These are phyloP conservation scores for Dreissena polymorpha DNA, from an alignment of 1,140 invertebrate species.

Conservation along the genomic window DNA sequence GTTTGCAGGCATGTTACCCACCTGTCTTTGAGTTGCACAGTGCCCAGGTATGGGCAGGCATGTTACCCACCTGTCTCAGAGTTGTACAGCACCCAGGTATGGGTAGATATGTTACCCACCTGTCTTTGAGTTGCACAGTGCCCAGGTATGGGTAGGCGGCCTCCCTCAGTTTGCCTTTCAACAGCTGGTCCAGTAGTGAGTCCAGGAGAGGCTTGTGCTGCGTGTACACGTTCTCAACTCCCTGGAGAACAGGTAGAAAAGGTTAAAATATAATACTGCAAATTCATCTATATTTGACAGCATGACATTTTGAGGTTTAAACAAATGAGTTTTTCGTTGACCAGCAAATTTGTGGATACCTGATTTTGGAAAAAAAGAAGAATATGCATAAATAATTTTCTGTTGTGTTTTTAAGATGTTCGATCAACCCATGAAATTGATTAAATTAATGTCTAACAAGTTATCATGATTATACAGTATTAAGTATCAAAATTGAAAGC, in stretches of 20 bases:
- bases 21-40: neutral
- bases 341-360: too few species aligned
- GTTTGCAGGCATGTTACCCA: too few species aligned
- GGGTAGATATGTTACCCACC: conserved; percentile 62
- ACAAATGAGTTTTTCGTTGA: too few species aligned
- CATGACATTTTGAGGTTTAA: too few species aligned
- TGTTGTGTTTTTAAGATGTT: too few species aligned
- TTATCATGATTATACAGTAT: too few species aligned
- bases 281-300: too few species aligned
- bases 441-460: too few species aligned
- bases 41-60: neutral
- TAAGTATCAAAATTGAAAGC: too few species aligned
- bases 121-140: conserved; percentile 78
- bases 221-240: conserved; percentile 98
- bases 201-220: conserved; percentile 94
- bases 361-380: too few species aligned
- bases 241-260: conserved; percentile 79
- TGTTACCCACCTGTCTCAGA: neutral
- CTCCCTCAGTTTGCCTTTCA: conserved; percentile 92
- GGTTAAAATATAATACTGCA: neutral
- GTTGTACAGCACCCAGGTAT: neutral
- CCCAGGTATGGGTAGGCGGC: conserved; percentile 91
- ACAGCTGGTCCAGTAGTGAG: conserved; percentile 92
- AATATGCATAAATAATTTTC: too few species aligned
- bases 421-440: too few species aligned